Evolutionary conservation across 2,797 vertebrate species (phyloP).

Genomic region (Danio choprae): DNA sequence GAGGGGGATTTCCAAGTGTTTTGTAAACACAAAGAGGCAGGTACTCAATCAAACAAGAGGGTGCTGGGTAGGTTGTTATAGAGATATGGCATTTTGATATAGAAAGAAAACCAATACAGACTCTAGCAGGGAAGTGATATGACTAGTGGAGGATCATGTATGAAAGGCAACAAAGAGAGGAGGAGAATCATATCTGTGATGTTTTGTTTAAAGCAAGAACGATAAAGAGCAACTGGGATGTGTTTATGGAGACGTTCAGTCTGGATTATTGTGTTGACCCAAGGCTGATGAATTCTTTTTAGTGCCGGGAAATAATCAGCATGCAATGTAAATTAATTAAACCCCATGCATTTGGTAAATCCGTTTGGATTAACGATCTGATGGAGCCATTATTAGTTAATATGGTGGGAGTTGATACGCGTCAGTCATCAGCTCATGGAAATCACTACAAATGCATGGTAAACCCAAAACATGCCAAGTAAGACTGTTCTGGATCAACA

Average conservation of each 20-base stretch:
- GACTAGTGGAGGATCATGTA: constrained; percentile 41
- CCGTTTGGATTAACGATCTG: constrained; percentile 52
- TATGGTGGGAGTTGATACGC: constrained; percentile 30
- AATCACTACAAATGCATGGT: neutral
- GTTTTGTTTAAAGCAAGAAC: constrained; percentile 25
- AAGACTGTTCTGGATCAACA: constrained; percentile 9
- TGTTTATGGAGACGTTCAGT: constrained; percentile 22
- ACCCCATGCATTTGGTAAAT: constrained; percentile 57
- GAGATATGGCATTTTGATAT: constrained; percentile 35
- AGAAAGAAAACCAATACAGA: constrained; percentile 43
- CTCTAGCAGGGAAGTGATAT: constrained; percentile 18
- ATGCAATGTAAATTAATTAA: constrained; percentile 60
- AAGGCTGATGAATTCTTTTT: constrained; percentile 24
- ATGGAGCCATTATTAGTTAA: constrained; percentile 58
- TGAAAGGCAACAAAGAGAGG: constrained; percentile 38
- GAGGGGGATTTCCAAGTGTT: constrained; percentile 51
- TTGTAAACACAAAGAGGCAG: constrained; percentile 45
- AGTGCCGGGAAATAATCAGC: constrained; percentile 40
- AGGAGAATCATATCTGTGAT: constrained; percentile 14
- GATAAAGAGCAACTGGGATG: neutral
- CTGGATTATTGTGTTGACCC: constrained; percentile 50
- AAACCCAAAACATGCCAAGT: neutral
- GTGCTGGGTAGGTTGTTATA: constrained; percentile 5
- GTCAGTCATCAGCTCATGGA: constrained; percentile 8
- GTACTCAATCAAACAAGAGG: constrained; percentile 30